Evolutionary conservation across 1,140 invertebrate species (phyloP), one percentile per base, ranked within the genome.

Genomic region (Sinella curviseta): DNA sequence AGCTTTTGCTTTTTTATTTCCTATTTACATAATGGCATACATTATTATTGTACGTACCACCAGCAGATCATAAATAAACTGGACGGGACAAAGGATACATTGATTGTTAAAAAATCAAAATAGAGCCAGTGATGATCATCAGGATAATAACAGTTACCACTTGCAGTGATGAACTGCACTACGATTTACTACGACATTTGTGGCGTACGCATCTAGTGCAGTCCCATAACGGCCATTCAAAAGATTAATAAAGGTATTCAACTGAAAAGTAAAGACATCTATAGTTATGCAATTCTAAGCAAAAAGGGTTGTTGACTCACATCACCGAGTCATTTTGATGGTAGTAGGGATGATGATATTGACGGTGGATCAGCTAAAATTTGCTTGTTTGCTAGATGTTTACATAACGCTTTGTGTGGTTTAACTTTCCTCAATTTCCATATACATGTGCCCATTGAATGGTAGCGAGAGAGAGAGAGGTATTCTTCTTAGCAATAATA

Each of bases 91-190:
- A 70, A 70, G 24, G 31, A 33, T 33, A 30, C 28, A 30, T 33
- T 70, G 65, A 70, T 70, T 70, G 65, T 70, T 70, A 31, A 70
- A 70, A 33, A 33, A 33, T 70, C 65, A 33, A 70, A 70, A 33
- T 33, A 65, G 24, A 16, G 16, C 57, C 3, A n/a, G n/a, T n/a
- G n/a, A n/a, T n/a, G n/a, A n/a, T n/a, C n/a, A n/a, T n/a, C n/a
- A n/a, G n/a, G n/a, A n/a, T n/a, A n/a, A n/a, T n/a, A n/a, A n/a
- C n/a, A n/a, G n/a, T n/a, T n/a, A n/a, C n/a, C n/a, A n/a, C n/a
- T n/a, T n/a, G n/a, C n/a, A n/a, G n/a, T n/a, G n/a, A n/a, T n/a
- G n/a, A n/a, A n/a, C n/a, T n/a, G n/a, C n/a, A n/a, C n/a, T n/a
- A n/a, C n/a, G n/a, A n/a, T n/a, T n/a, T n/a, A n/a, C n/a, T n/a